These are phyloP conservation scores for Mus pahari DNA, from an alignment of 2,113 vertebrate species.

Conservation along the genomic window DNA sequence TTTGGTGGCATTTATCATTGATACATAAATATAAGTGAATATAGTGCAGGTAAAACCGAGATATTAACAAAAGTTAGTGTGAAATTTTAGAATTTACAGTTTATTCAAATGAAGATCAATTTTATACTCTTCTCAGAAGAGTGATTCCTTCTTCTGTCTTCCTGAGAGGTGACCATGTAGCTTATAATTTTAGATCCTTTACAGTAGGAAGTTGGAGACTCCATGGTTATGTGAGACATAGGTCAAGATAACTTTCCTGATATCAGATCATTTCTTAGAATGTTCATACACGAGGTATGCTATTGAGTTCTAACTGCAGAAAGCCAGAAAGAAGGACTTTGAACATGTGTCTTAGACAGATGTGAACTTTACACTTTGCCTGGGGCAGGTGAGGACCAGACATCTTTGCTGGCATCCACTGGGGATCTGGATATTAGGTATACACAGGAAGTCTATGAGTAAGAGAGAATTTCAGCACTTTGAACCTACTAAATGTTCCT, in stretches of 20 bases:
- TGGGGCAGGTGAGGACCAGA: background rate
- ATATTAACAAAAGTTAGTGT: background rate
- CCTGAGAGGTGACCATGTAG: background rate
- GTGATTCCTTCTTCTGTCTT: background rate
- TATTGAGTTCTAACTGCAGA: background rate
- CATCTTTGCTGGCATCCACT: background rate
- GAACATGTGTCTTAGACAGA: background rate
- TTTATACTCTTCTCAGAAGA: background rate
- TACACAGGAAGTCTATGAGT: background rate
- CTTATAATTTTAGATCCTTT: background rate
- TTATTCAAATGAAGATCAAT: background rate
- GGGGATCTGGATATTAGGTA: background rate
- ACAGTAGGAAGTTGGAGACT: background rate
- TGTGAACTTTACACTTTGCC: background rate
- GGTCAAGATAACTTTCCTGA: background rate
- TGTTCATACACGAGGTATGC: background rate
- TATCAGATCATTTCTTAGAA: background rate
- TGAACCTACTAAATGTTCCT: background rate
- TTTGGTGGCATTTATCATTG: background rate
- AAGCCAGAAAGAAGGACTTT: background rate
- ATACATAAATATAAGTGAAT: background rate
- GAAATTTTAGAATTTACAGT: background rate
- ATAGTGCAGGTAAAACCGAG: background rate
- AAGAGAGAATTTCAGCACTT: background rate
- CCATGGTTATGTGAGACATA: background rate